Evolutionary conservation across 2,888 invertebrate genomes (phyloP).

Genomic region (Bruchidius siliquastri): DNA sequence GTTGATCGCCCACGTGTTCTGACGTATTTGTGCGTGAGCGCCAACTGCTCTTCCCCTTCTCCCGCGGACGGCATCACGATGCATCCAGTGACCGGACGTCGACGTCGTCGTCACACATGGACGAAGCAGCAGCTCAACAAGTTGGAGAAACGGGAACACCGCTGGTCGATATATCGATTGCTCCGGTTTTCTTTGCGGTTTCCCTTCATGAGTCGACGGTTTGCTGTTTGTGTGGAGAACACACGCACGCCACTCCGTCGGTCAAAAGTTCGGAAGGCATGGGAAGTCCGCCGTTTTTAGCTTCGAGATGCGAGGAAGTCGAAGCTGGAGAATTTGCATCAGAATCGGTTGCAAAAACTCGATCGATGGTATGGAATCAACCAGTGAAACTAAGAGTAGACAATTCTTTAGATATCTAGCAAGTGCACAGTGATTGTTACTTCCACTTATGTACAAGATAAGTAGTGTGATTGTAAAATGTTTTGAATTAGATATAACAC

Average conservation of each 20-base stretch:
- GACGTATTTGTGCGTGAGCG: not conserved
- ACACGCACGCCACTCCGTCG: not conserved
- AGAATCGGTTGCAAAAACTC: not conserved
- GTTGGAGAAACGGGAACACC: slow-evolving; percentile 43
- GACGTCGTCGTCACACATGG: not conserved
- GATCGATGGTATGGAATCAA: no score
- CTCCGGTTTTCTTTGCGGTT: slow-evolving; percentile 15
- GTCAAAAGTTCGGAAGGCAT: not conserved
- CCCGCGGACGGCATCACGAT: not conserved
- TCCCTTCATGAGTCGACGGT: not conserved
- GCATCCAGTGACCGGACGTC: not conserved
- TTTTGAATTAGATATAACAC: no score
- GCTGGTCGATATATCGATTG: slow-evolving; percentile 47
- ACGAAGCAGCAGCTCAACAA: slow-evolving; percentile 39
- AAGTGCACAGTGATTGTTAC: no score
- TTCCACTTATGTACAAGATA: no score
- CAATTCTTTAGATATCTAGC: no score
- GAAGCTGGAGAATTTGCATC: not conserved
- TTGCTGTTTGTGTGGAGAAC: not conserved
- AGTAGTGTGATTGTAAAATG: no score
- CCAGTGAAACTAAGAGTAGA: no score
- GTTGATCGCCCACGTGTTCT: not conserved
- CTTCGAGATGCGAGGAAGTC: not conserved
- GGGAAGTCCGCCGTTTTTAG: not conserved
- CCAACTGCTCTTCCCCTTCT: not conserved